These are phyloP conservation scores for Lamproptera curius DNA, from an alignment of 2,888 invertebrate genomes.

Conservation along the genomic window DNA sequence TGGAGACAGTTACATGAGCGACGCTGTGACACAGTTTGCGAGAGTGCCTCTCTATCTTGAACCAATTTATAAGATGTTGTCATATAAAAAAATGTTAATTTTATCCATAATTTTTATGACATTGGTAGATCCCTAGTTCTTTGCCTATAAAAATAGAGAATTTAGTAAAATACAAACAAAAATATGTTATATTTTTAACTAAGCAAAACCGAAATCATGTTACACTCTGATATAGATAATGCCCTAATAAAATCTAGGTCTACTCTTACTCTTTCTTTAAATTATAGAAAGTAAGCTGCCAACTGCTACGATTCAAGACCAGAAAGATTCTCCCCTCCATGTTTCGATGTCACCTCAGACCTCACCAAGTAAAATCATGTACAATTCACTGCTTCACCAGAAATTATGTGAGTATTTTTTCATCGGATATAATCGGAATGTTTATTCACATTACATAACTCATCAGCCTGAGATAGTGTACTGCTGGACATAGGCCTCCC, in stretches of 20 bases:
- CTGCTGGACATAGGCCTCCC: no score
- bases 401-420: slow-evolving; percentile 63
- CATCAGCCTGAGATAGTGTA: no score
- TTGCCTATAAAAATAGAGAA: neutral
- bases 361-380: slow-evolving; percentile 37
- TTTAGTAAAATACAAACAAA: neutral
- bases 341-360: slow-evolving; percentile 30
- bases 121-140: neutral
- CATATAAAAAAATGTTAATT: no score
- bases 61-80: no score
- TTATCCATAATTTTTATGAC: neutral
- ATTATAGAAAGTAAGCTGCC: slow-evolving; percentile 48
- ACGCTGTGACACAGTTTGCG: no score
- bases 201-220: neutral
- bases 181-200: neutral
- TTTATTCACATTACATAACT: no score
- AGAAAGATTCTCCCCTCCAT: slow-evolving; percentile 43
- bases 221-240: neutral
- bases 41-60: no score
- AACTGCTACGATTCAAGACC: slow-evolving; percentile 19
- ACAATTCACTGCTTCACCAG: slow-evolving; percentile 57
- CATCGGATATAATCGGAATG: no score
- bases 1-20: no score
- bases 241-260: neutral
- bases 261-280: neutral